Base-by-base conservation (phyloP, 2,113 vertebrate species). In the Silurus glanis region DNA sequence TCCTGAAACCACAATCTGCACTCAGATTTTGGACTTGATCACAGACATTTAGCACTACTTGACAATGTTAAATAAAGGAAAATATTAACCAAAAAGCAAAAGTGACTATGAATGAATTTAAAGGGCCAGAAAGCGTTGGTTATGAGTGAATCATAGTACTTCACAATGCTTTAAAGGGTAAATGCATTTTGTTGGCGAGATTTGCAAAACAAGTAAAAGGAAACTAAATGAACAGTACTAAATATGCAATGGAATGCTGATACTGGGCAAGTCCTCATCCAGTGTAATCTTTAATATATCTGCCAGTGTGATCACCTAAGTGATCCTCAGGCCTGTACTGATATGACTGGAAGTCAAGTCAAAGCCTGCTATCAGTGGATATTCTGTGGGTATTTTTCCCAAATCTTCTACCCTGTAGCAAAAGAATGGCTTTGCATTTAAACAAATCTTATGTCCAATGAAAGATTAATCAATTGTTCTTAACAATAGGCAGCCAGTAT, bases 161-260 rank as follows among this genome's bases (percentile, higher is more conserved):
- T 87, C 88, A 85, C 84, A 90, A 85, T 86, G 90, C 92, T 89
- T 95, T 95, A 95, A 95, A 95, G 95, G 94, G 93, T 92, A 93
- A 89, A 92, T 94, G 93, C 93, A 91, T 93, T 87, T 89, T 87
- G 91, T 94, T 91, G 90, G 89, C 84, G 87, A 83, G 64, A 75
- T 87, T 64, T 71, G 71, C 86, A 87, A 81, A 83, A 85, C 72
- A 85, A 72, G 64, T 69, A 56, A 72, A 85, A 88, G 47, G 67
- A 76, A 76, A 87, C 81, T 5, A 83, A 90, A 85, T 58, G 13
- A 56, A 87, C 69, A 86, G 25, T 74, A 64, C 47, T 53, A 66
- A 82, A 62, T 67, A 88, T 7, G 58, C 81, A 66, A 83, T 86
- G 76, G 45, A 86, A 83, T 55, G 86, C 69, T 53, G 83, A 83